Base-by-base conservation (phyloP, 1,140 invertebrate genomes). In the Ganaspis sp. region DNA sequence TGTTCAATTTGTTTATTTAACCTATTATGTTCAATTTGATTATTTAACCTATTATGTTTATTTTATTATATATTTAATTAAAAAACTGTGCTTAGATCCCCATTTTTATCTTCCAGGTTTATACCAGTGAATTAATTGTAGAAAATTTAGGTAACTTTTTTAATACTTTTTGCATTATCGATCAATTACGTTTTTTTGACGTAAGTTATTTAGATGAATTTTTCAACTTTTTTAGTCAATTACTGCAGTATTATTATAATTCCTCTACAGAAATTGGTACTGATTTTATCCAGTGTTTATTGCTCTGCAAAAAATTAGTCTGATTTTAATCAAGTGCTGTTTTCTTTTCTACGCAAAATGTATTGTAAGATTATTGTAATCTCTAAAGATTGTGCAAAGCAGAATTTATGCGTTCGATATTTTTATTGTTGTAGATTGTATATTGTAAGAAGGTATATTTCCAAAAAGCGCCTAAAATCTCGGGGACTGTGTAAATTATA, bases 391-490 rank as follows among this genome's bases (percentile, higher is more conserved):
- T 29, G 11, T 29, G 23, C 15, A 29, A 64, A 29, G 6, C 26
- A 64, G 12, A n/a, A 64, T 64, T 29, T 34, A 5, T 64, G 23
- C 12, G 12, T 29, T 34, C 58, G 58, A 64, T 64, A 64, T 64
- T 64, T 29, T 64, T 64, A 29, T 64, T 64, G 58, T 64, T 64
- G 21, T 64, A 34, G 58, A 64, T 49, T 49, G 45, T 49, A 64
- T 29, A 23, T 26, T n/a, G 26, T 54, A 64, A 73, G 69, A 42
- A 72, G 76, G 85, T 87, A 82, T 79, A 84, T 83, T 85, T 84
- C 85, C 81, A 80, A 79, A 84, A 78, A 82, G 83, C 76, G 83
- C 83, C 83, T 88, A 86, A 82, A 83, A 71, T 34, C 73, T 85
- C 77, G 79, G 69, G 84, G 76, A 76, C 83, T 73, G 72, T 88